Conservation (phyloP, 2,797 vertebrate genomes). For the Xenopus petersii region DNA sequence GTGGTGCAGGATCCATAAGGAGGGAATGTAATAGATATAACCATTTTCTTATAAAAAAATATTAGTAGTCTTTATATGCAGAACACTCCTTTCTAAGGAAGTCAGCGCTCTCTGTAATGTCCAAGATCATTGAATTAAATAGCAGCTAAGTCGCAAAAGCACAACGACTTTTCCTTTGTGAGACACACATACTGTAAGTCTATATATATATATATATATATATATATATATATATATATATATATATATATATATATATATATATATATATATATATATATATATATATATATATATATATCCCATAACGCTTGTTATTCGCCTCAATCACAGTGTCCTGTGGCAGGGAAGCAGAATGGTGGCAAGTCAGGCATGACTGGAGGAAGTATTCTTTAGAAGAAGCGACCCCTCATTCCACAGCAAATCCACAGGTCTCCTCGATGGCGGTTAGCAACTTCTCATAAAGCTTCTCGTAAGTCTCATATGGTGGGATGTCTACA, state of each 20-base stretch:
- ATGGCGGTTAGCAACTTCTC: slow-evolving; percentile 95
- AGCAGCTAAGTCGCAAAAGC: slow-evolving; percentile 76
- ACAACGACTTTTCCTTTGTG: slow-evolving; percentile 67
- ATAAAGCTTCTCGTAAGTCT: slow-evolving; percentile 93
- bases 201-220: not conserved
- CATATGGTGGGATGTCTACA: slow-evolving; percentile 96
- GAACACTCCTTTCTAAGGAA: slow-evolving; percentile 75
- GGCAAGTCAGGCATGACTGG: slow-evolving; percentile 64
- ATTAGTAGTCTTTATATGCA: slow-evolving; percentile 78
- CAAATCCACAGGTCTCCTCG: slow-evolving; percentile 95
- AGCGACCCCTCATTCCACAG: slow-evolving; percentile 79
- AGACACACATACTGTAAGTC: slow-evolving; percentile 41
- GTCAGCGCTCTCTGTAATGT: slow-evolving; percentile 72
- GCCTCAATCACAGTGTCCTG: slow-evolving; percentile 70
- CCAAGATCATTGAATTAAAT: slow-evolving; percentile 78
- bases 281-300: slow-evolving; percentile 41
- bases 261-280: not conserved
- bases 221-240: not conserved
- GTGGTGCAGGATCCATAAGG: slow-evolving; percentile 57
- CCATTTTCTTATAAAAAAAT: slow-evolving; percentile 75
- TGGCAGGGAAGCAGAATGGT: slow-evolving; percentile 54
- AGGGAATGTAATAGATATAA: slow-evolving; percentile 60
- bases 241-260: not conserved
- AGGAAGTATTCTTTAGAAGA: too few relatives aligned
- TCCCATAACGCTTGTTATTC: slow-evolving; percentile 62